Conservation (phyloP, 2,113 vertebrate genomes). For the Antennarius striatus region DNA sequence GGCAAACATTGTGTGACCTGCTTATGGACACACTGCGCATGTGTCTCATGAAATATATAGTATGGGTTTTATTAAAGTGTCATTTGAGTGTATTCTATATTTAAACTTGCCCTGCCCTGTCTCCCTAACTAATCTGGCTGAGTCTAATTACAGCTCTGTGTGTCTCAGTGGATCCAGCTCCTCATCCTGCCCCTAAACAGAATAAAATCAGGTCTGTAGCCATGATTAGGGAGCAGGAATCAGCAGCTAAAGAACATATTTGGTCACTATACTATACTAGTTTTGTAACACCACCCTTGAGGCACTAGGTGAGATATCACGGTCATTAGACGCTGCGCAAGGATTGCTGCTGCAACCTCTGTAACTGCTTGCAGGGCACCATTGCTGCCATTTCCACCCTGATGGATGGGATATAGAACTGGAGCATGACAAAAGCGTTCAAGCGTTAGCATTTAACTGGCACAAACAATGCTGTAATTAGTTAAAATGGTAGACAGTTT, state of each 20-base stretch:
- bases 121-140: conserved; percentile 32
- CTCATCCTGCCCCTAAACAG: conserved; percentile 40
- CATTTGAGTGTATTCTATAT: conserved; percentile 35
- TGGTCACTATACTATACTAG: conserved; percentile 30
- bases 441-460: conserved; percentile 20
- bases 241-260: conserved; percentile 19
- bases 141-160: conserved; percentile 50
- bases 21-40: background rate
- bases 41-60: conserved; percentile 11
- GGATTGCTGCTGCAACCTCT: conserved; percentile 21
- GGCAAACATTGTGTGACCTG: conserved; percentile 22
- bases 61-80: conserved; percentile 17
- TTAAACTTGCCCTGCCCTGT: conserved; percentile 14
- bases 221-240: conserved; percentile 19
- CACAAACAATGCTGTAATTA: conserved; percentile 58
- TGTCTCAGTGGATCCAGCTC: conserved; percentile 34
- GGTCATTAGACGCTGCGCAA: conserved; percentile 11
- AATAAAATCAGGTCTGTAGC: conserved; percentile 20
- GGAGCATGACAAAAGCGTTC: conserved; percentile 39
- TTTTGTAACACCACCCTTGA: conserved; percentile 4
- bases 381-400: conserved; percentile 17
- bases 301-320: conserved; percentile 16
- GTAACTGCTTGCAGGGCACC: conserved; percentile 1
- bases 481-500: conserved; percentile 59
- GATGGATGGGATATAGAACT: conserved; percentile 45